phyloP scores from a whole-genome alignment of 2,888 invertebrate genomes.

The Fissipunctia ypsillon region DNA sequence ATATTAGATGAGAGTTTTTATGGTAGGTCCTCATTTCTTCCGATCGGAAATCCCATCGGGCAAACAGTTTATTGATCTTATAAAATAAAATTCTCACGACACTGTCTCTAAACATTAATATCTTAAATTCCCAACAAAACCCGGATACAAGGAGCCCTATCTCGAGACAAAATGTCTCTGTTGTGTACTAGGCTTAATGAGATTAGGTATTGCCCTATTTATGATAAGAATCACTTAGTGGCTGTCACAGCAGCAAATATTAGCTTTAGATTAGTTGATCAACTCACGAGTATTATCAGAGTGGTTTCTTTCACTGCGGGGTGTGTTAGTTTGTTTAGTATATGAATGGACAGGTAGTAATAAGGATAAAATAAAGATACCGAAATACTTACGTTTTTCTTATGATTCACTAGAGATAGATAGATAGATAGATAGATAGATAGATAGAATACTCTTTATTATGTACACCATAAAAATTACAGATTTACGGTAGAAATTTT shows the following conservation, averaged over 20 bases:
- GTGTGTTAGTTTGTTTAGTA: slow-evolving; percentile 13
- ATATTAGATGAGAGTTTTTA: no score
- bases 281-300: slow-evolving; percentile 39
- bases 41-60: neutral
- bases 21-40: no score
- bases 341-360: neutral
- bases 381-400: neutral
- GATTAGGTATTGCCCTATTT: slow-evolving; percentile 3
- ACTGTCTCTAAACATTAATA: neutral
- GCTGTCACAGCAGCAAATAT: slow-evolving; percentile 34
- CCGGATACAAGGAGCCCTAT: neutral
- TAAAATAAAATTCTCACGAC: no score
- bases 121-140: neutral
- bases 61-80: no score
- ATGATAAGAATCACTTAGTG: slow-evolving; percentile 36
- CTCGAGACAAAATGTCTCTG: neutral
- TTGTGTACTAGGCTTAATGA: neutral
- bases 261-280: slow-evolving; percentile 35
- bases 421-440: no score
- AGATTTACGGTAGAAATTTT: no score
- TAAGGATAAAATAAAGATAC: neutral
- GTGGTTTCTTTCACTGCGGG: slow-evolving; percentile 24
- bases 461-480: no score
- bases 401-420: neutral
- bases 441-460: no score